Evolutionary conservation across 2,888 invertebrate genomes (phyloP), one percentile per base, ranked within the genome.

Genomic region (Hydrotaea cyrtoneurina): DNA sequence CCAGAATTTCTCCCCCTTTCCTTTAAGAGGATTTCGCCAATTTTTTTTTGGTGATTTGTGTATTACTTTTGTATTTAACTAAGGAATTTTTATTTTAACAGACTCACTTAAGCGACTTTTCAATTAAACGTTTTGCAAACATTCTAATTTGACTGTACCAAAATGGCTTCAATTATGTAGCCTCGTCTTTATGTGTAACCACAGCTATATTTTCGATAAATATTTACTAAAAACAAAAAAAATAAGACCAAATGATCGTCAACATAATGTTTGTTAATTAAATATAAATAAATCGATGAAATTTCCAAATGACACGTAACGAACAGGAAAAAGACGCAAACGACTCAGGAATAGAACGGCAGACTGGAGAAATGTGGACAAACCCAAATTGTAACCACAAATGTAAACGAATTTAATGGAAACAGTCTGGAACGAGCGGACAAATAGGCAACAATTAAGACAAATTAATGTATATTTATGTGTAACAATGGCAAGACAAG

Each of bases 341-440:
- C 31, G 7, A n/a, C 17, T 17, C 8, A 17, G 15, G 17, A 53
- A 53, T n/a, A 2, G 8, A 21, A 19, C 55, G 21, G 1, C 55
- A 55, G 55, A 21, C 55, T 2, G 7, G 11, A 11, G 21, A 2
- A 53, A 55, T 8, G 21, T 17, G 55, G 55, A 55, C 55, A 55
- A 55, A 55, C 55, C 55, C 55, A 55, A 55, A 19, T 55, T 55
- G 55, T 55, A 10, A 21, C 55, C 55, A 55, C 55, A 21, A 55
- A 55, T 55, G 19, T 21, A 21, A 55, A 55, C 21, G 55, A 19
- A 55, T 21, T 21, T 55, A 55, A 55, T 21, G 4, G 19, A 55
- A 21, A 8, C 5, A 5, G 55, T 19, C 55, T 19, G 55, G 39
- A 39, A 10, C 39, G 39, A 39, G 13, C 13, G 13, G 39, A 10